Evolutionary conservation across 2,797 vertebrate genomes (phyloP).

Genomic region (Xenentodon cancila): DNA sequence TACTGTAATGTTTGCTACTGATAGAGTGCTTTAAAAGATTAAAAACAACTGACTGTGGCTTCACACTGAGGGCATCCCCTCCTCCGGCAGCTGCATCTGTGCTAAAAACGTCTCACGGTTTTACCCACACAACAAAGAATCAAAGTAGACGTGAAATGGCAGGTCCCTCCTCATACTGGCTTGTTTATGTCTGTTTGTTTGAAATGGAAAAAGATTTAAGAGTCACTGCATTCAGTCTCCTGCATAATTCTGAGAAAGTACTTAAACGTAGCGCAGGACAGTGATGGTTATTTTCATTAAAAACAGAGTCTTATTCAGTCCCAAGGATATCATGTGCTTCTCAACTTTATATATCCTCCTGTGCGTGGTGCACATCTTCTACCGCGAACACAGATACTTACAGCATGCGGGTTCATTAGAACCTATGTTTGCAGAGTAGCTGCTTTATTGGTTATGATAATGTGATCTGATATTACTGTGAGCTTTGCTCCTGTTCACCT

Average conservation of each 20-base stretch:
- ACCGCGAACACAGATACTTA: constrained; percentile 34
- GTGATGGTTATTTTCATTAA: constrained; percentile 52
- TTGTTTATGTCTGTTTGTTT: constrained; percentile 54
- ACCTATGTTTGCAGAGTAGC: constrained; percentile 37
- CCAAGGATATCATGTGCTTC: constrained; percentile 24
- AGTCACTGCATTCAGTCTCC: constrained; percentile 23
- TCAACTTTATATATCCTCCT: constrained; percentile 25
- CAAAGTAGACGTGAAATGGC: constrained; percentile 43
- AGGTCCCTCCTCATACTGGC: constrained; percentile 23
- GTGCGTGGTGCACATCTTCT: constrained; percentile 19
- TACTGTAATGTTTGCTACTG: constrained; percentile 32
- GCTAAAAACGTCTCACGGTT: constrained; percentile 37
- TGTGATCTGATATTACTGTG: constrained; percentile 49
- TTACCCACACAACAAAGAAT: constrained; percentile 45
- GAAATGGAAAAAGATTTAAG: constrained; percentile 55
- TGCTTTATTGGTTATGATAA: constrained; percentile 64
- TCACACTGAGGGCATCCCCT: constrained; percentile 37
- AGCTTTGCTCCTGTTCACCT: constrained; percentile 43
- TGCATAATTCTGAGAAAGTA: constrained; percentile 30
- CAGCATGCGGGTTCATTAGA: constrained; percentile 22
- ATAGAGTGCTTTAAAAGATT: constrained; percentile 25
- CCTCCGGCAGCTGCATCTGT: constrained; percentile 57
- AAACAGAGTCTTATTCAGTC: constrained; percentile 25
- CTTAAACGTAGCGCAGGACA: constrained; percentile 36
- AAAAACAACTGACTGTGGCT: constrained; percentile 33